Conservation (phyloP, 1,140 invertebrate species). For the Homalodisca vitripennis region DNA sequence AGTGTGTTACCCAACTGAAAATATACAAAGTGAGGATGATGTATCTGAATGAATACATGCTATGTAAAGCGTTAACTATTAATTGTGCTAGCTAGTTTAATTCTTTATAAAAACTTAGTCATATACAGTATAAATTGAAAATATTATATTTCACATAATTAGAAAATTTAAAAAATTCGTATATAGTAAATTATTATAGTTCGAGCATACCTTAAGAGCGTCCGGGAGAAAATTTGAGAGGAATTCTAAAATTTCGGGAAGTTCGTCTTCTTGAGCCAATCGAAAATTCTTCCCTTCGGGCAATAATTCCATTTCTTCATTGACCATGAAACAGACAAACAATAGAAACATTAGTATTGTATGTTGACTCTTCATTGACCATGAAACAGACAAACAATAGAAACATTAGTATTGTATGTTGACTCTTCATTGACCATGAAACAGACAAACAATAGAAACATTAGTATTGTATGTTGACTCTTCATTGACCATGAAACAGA, state of each 20-base stretch:
- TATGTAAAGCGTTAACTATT: too few relatives aligned
- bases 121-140: neutral
- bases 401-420: too few relatives aligned
- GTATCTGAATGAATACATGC: too few relatives aligned
- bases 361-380: too few relatives aligned
- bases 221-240: slow-evolving; percentile 74
- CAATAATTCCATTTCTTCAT: slow-evolving; percentile 71
- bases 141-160: neutral
- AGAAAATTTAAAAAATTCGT: neutral
- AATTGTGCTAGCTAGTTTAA: neutral
- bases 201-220: slow-evolving; percentile 67
- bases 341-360: neutral
- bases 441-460: too few relatives aligned
- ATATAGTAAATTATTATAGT: too few relatives aligned
- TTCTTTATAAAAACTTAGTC: neutral
- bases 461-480: too few relatives aligned
- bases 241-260: slow-evolving; percentile 72
- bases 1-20: too few relatives aligned
- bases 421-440: too few relatives aligned
- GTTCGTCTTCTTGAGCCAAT: slow-evolving; percentile 76
- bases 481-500: too few relatives aligned
- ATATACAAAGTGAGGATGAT: too few relatives aligned
- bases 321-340: slow-evolving; percentile 44
- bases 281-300: slow-evolving; percentile 80
- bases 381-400: too few relatives aligned